Base-by-base conservation (phyloP, 2,888 invertebrate genomes). In the Cheilosia pagana region DNA sequence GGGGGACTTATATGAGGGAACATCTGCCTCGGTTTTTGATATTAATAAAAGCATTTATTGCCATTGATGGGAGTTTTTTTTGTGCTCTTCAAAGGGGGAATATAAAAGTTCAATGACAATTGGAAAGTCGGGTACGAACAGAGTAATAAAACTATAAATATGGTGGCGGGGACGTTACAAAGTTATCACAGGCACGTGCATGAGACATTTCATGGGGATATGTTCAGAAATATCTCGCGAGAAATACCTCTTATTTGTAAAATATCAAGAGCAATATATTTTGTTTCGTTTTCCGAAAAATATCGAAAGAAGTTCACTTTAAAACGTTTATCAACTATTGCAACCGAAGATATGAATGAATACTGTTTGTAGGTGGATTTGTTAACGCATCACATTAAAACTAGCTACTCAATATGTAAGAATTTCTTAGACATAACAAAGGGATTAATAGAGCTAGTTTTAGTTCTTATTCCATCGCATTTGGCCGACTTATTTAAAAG, bases 1-100 rank as follows among this genome's bases (percentile, higher is more conserved):
- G 79, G 68, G 72, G 68, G 62, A 72, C 68, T 72, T n/a, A 28
- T 55, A 74, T 68, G 25, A 70, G 39, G 41, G 39, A 74, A 77
- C 83, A 83, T 83, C 83, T 83, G 79, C 83, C 52, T 39, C 35
- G n/a, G 16, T 48, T 39, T 23, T 65, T 28, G 31, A 55, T 55
- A 39, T 31, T 53, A 62, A 62, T 55, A 63, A 55, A 45, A 19
- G 39, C 6, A 21, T 39, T 45, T 74, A 48, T 48, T 55, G 12
- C 5, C 45, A 62, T 45, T 62, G 62, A 45, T 28, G 28, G 28
- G 16, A 8, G 23, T 16, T 6, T 28, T 31, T 50, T 31, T 21
- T 16, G 25, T 28, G 2, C 16, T 45, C 7, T 59, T 59, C 28
- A 55, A 31, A 57, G 35, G 21, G 28, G 21, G 14, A 23, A 23